Base-by-base conservation (phyloP, 2,888 invertebrate species). In the Ichneumoninae sp. region DNA sequence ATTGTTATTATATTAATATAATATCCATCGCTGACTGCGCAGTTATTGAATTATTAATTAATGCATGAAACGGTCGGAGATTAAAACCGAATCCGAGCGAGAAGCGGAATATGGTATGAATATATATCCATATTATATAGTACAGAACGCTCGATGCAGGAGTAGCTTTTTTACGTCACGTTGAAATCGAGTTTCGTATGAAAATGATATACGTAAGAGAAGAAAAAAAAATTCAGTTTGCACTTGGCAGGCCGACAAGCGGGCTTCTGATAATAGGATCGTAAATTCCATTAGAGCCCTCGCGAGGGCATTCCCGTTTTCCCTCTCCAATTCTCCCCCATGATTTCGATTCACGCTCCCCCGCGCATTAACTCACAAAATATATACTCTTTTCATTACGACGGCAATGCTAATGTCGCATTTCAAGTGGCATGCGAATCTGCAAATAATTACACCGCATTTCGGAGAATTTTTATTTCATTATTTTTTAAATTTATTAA, bases 241-340 rank as follows among this genome's bases (percentile, higher is more conserved):
- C 68, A n/a, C 40, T 52, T 54, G 77, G 54, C 68, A 65, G 19
- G 30, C 1, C 13, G 71, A 77, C 73, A 65, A 63, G 40, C 70
- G 57, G n/a, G 26, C 66, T 63, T 71, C 30, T 76, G 68, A 79
- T 82, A 79, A 82, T 82, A 60, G 79, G 33, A 66, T 79, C 66
- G 81, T 75, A 66, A 82, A 82, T 75, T 85, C 70, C 50, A 85
- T 85, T 82, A 60, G 82, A 79, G 60, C 26, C 57, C 40, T 68
- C 19, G 7, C 22, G 63, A 30, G 47, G 22, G 22, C 66, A 60
- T 52, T 65, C 44, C 36, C 83, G 44, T 40, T 60, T 40, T 40
- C 33, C 30, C 36, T 30, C 66, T 57, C 66, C 68, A 50, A 68
- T 36, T 19, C 66, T 47, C 44, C 40, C 40, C 8, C 71, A 33